A percentile compares a stretch with the other conserved stretches of the same genome.
Evolutionary conservation across 2,113 vertebrate species (phyloP).

Genomic region (Apteryx owenii): DNA sequence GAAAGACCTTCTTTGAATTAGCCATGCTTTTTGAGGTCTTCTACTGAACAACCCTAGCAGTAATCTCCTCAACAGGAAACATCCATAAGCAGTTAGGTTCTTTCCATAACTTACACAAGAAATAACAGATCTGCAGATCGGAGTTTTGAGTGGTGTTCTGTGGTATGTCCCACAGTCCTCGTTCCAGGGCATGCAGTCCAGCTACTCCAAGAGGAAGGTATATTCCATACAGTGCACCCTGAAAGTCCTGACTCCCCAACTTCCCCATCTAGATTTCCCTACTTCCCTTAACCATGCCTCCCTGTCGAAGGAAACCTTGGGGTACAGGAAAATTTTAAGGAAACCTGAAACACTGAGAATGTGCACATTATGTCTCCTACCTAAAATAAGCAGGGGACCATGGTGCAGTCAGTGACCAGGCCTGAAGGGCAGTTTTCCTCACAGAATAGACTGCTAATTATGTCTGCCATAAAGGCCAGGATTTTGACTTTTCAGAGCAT

Average conservation of each 20-base stretch:
- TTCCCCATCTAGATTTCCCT: neutral
- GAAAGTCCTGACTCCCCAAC: neutral
- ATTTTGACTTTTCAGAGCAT: neutral
- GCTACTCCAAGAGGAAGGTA: neutral
- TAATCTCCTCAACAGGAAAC: neutral
- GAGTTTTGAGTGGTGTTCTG: neutral
- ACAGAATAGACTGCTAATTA: neutral
- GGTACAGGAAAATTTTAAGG: neutral
- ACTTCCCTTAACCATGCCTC: neutral
- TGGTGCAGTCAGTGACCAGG: neutral
- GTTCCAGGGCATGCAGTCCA: neutral
- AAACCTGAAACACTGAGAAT: neutral
- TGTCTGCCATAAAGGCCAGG: neutral
- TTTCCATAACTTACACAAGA: neutral
- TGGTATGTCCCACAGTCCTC: neutral
- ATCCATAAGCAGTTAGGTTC: fast-evolving
- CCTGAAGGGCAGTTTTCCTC: too few species aligned
- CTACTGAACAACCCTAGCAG: neutral
- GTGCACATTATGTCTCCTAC: neutral
- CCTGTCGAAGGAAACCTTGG: neutral
- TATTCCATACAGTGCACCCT: neutral
- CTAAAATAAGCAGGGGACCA: neutral
- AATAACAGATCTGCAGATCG: neutral
- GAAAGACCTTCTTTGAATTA: neutral
- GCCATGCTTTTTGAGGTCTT: neutral